Base-by-base conservation (phyloP, 2,113 vertebrate species). In the Arizona elegans region DNA sequence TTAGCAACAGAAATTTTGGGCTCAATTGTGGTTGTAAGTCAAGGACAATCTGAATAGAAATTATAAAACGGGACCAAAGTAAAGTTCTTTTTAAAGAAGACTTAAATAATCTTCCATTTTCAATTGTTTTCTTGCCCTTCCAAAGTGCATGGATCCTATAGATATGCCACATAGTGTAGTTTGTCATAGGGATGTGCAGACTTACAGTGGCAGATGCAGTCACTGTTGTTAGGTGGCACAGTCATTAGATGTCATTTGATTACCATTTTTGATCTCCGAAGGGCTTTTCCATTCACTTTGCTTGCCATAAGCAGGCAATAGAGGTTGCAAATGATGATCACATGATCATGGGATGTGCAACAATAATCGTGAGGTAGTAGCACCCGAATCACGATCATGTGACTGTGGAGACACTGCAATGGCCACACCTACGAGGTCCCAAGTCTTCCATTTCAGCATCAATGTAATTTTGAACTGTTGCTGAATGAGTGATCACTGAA, bases 61-160 rank as follows among this genome's bases (percentile, higher is more conserved):
- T 70, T 70, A 94, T 94, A 94, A 94, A 24, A 86, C 85, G 90
- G 94, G 92, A 53, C 55, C 70, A 52, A 92, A 52, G 10, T 29
- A 92, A 93, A 94, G 87, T 1, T 26, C 90, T 75, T 85, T 91
- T 93, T 94, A 33, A 91, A 81, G n/a, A 53, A 93, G 86, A 33
- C 53, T 53, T 70, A n/a, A 70, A n/a, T 70, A 70, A n/a, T 70
- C 29, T 70, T 70, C 29, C 65, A n/a, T 70, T n/a, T 70, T n/a
- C 29, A 70, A n/a, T 70, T 5, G 52, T 52, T 91, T 86, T 92
- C 95, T 33, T 50, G 4, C n/a, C 56, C 94, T 70, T 93, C 91
- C 52, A 93, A 65, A 86, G 26, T 70, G n/a, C 1, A 26, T 62
- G 24, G 2, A 9, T 58, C 90, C 2, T 88, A 6, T 88, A 93